These are phyloP conservation scores for Arctocebus calabarensis DNA, from an alignment of 2,797 vertebrate genomes.

Conservation along the genomic window DNA sequence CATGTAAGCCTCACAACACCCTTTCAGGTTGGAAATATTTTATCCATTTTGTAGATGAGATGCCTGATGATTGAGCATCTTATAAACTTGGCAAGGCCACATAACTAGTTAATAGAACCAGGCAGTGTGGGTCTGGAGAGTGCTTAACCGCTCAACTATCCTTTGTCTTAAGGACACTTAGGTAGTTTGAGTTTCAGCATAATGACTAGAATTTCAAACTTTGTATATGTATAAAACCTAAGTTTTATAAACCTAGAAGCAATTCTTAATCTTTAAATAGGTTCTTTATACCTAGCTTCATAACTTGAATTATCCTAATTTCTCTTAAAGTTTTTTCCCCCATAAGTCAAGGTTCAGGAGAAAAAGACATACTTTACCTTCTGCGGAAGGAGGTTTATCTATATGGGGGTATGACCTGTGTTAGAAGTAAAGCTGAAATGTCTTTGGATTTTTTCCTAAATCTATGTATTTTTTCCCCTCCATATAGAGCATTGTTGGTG, in stretches of 20 bases:
- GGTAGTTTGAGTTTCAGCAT: not conserved
- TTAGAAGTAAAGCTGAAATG: not conserved
- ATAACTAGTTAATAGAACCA: not conserved
- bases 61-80: not conserved
- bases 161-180: not conserved
- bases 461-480: not conserved
- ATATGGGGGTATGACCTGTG: not conserved
- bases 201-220: conserved; percentile 20
- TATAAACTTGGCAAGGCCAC: not conserved
- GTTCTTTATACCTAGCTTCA: not conserved
- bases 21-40: not conserved
- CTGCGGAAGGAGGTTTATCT: not conserved
- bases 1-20: not conserved
- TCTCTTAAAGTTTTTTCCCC: not conserved
- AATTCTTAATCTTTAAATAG: not conserved
- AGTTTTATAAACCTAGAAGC: conserved; percentile 30
- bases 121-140: not conserved
- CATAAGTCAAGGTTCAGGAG: not conserved
- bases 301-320: not conserved
- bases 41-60: not conserved
- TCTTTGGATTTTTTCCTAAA: not conserved
- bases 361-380: not conserved
- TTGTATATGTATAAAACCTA: not conserved
- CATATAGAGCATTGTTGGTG: not conserved
- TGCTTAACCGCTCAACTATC: not conserved